Evolutionary conservation across 2,113 vertebrate genomes (phyloP), one percentile per base, ranked within the genome.

Genomic region (Australoheros scitulus): DNA sequence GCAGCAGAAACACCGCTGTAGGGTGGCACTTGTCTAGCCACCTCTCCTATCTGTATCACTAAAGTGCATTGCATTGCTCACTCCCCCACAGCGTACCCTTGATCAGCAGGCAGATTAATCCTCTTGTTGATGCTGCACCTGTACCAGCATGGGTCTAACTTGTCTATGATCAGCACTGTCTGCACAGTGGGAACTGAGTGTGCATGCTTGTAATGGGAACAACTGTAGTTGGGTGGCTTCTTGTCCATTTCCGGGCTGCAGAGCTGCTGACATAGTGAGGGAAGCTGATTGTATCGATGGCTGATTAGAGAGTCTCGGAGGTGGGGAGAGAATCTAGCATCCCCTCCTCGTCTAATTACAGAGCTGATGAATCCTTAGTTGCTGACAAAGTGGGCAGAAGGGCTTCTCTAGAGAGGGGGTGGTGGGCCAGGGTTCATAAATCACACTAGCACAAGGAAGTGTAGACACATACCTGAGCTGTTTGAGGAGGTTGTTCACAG

Each of bases 301-400:
- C 83, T 86, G 89, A 89, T 89, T 86, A 79, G 63, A 85, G 70
- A 3, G 74, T 89, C 85, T 74, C 50, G 1, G 61, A 78, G 87
- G 85, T 77, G 64, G 79, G 85, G 10, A 70, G 83, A 88, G 87
- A 83, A 82, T 8, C 72, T 79, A 61, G 84, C 75, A 61, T 88
- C 63, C 84, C 80, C 86, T 81, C 85, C 63, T 87, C 52, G 43
- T 84, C 88, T 94, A 91, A 95, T 95, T 92, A 92, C 88, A 85
- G 84, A 81, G 81, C 75, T 93, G 93, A 94, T 93, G 92, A 94
- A 85, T 89, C 88, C 82, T 92, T 74, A 81, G 90, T 78, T 74
- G 82, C 63, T 57, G 80, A 74, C 84, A 77, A 41, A 57, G 52
- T 55, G 70, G 64, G 81, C 32, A 58, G 26, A 80, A 83, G 80